phyloP scores from a whole-genome alignment of 2,888 invertebrate genomes.

The Atrina japonica region DNA sequence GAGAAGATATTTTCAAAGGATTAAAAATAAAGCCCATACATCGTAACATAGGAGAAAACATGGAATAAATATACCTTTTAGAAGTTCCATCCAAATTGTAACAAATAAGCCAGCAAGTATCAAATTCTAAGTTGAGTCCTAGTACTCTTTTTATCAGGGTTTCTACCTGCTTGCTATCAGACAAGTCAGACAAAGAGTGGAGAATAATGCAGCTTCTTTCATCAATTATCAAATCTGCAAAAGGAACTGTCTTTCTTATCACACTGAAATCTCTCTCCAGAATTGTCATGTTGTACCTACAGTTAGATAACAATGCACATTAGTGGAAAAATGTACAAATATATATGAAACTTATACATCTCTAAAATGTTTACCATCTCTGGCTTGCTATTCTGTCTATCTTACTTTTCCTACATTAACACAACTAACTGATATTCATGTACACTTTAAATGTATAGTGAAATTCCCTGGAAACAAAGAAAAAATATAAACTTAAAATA shows the following conservation, averaged over 20 bases:
- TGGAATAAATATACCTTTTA: too few species aligned
- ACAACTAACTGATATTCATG: too few species aligned
- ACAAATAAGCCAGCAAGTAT: constrained; percentile 59
- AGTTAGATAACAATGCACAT: neutral
- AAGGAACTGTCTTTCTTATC: constrained; percentile 34
- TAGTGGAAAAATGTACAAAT: too few species aligned
- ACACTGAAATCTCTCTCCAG: constrained; percentile 58
- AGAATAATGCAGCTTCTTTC: constrained; percentile 59
- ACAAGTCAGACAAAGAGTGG: constrained; percentile 45
- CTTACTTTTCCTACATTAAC: too few species aligned
- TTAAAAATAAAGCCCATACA: too few species aligned
- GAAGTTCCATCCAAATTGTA: constrained; percentile 5
- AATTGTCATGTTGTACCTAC: constrained; percentile 58
- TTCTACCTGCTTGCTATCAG: constrained; percentile 51
- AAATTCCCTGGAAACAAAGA: neutral
- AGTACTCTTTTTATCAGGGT: constrained; percentile 52
- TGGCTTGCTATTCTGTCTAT: too few species aligned
- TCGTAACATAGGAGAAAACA: too few species aligned
- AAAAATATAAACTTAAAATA: too few species aligned
- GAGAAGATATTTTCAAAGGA: too few species aligned
- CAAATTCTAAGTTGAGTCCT: constrained; percentile 57
- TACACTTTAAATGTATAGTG: too few species aligned
- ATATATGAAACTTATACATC: too few species aligned
- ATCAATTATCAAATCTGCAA: constrained; percentile 65
- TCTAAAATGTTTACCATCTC: too few species aligned